Evolutionary conservation across 2,797 vertebrate genomes (phyloP).

Genomic region (Propithecus perrieri): DNA sequence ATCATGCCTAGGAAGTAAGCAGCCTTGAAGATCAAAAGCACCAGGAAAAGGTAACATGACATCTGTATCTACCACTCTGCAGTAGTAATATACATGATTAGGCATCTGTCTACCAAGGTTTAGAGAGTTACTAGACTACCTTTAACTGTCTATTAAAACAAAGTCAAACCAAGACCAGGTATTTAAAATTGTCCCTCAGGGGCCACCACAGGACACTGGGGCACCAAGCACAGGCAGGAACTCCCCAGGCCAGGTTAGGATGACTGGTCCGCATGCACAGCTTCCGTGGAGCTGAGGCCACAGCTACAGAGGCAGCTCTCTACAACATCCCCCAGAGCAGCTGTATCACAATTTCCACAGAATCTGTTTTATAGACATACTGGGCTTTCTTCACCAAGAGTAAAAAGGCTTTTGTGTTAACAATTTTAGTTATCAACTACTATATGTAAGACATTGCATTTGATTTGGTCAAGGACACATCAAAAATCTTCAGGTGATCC

Average conservation of each 20-base stretch:
- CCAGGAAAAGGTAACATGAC: neutral
- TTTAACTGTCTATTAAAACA: neutral
- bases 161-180: neutral
- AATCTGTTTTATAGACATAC: neutral
- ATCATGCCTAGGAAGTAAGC: neutral
- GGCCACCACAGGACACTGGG: too few relatives aligned
- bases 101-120: fast-evolving
- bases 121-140: too few relatives aligned
- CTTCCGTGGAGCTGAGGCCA: fast-evolving
- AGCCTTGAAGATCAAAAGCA: neutral
- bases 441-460: neutral
- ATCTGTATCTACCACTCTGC: fast-evolving
- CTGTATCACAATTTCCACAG: neutral
- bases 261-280: fast-evolving
- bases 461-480: neutral
- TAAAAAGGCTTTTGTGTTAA: neutral
- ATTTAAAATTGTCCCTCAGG: fast-evolving
- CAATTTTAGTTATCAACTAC: too few relatives aligned
- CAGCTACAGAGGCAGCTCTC: fast-evolving
- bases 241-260: fast-evolving
- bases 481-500: neutral
- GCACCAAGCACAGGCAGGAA: neutral
- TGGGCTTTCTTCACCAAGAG: neutral
- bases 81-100: fast-evolving
- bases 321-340: fast-evolving